Evolutionary conservation across 1,140 invertebrate species (phyloP), one percentile per base, ranked within the genome.

Genomic region (Cydia pomonella): DNA sequence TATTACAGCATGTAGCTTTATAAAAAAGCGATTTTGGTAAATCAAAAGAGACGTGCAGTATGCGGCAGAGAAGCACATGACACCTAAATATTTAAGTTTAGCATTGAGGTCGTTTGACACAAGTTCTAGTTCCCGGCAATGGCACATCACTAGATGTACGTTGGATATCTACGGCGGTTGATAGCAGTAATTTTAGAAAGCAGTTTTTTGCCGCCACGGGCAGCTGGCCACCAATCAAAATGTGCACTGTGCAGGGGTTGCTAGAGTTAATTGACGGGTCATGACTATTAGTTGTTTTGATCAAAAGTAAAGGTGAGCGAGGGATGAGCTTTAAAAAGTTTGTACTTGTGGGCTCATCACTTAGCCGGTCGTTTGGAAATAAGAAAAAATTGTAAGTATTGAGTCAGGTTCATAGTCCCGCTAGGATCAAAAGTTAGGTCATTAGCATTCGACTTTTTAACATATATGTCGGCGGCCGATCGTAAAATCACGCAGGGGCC

Each of bases 221-320:
- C 90, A 92, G 87, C 88, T 90, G 88, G 77, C 84, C 84, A 89
- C 87, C 87, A 86, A 90, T 90, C 87, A 84, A 85, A 87, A 88
- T 84, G 83, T 84, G 84, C 90, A 89, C 86, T 84, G 82, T 82
- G 82, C 85, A 82, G 83, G 89, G 89, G 87, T 87, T 84, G 86
- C 79, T 75, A 79, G 25, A 78, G 44, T 76, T 87, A 86, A 89
- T 86, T 86, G 85, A 82, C 84, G 77, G 86, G 83, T 89, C 87
- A 91, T 85, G 81, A 86, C 81, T 75, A 63, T 76, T 76, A 73
- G 72, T 72, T 83, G 78, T 82, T 86, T 86, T 83, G 80, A 80
- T 75, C 73, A 82, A 77, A 82, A 79, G 25, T 29, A 66, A 66
- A 69, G 64, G 64, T 69, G 64, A 29, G n/a, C 16, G 64, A 69